Percentiles rank a stretch among this genome's conserved stretches.
phyloP scores from a whole-genome alignment of 92 coral and sea anemone species.

The Zoanthus gigantus region DNA sequence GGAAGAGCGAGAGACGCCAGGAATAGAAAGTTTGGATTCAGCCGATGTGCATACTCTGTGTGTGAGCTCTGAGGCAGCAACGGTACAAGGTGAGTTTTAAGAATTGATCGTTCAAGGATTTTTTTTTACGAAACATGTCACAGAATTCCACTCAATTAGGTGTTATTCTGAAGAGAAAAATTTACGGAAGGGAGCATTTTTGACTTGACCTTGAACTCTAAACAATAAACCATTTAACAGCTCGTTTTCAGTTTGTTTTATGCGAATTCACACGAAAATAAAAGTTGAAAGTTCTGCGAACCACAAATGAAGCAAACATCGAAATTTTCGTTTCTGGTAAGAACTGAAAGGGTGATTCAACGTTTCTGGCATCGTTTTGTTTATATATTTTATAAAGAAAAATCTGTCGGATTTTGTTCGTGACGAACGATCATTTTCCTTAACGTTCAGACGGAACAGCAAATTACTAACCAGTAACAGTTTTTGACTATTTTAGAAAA shows the following conservation, averaged over 20 bases:
- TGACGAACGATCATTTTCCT: neutral
- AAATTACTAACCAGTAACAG: neutral
- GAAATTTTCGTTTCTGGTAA: neutral
- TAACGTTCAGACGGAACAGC: neutral
- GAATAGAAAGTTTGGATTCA: neutral
- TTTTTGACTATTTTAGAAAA: neutral
- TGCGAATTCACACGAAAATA: neutral
- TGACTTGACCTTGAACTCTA: neutral
- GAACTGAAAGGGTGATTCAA: neutral
- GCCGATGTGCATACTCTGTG: neutral
- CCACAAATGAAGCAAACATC: neutral
- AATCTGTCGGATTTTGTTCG: neutral
- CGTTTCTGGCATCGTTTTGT: neutral
- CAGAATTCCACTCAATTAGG: too few relatives aligned
- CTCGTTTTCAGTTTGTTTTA: neutral
- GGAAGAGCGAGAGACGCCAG: constrained; percentile 17
- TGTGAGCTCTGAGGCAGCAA: neutral
- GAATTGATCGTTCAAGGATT: neutral
- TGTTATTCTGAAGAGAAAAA: neutral
- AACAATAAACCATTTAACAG: neutral
- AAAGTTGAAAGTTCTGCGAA: neutral
- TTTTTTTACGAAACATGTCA: neutral
- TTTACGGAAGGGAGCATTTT: neutral
- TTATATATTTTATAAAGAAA: neutral
- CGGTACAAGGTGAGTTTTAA: neutral